Conservation (phyloP, 2,888 invertebrate genomes). For the Apantesis nais region DNA sequence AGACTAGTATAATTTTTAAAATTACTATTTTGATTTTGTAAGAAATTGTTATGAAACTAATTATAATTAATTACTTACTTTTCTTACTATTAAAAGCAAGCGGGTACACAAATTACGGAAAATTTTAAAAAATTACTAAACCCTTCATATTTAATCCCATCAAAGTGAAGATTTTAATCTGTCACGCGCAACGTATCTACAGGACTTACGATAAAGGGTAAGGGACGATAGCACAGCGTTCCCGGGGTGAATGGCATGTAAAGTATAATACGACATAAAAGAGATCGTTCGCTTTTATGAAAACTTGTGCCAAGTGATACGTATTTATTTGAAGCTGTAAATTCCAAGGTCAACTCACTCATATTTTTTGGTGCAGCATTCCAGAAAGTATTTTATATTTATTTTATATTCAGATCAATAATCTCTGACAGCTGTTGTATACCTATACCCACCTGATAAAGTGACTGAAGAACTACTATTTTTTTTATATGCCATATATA, state of each 20-base stretch:
- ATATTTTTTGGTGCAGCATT: conserved; percentile 3
- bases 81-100: conserved; percentile 7
- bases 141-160: conserved; percentile 40
- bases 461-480: background rate
- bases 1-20: background rate
- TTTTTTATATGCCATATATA: background rate
- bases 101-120: conserved; percentile 23
- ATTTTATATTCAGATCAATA: conserved; percentile 12
- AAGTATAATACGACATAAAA: conserved; percentile 63
- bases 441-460: background rate
- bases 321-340: conserved; percentile 36
- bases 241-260: conserved; percentile 58
- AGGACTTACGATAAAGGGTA: conserved; percentile 47
- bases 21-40: too few relatives aligned
- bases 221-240: conserved; percentile 43
- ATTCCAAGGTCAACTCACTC: conserved; percentile 32
- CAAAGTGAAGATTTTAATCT: conserved; percentile 47
- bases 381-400: conserved; percentile 12
- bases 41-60: background rate
- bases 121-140: conserved; percentile 25
- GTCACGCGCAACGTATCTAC: conserved; percentile 47
- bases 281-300: conserved; percentile 63
- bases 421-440: background rate
- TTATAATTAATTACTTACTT: background rate
- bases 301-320: conserved; percentile 45